phyloP scores from a whole-genome alignment of 2,797 vertebrate species.

The Clarias laeviceps region DNA sequence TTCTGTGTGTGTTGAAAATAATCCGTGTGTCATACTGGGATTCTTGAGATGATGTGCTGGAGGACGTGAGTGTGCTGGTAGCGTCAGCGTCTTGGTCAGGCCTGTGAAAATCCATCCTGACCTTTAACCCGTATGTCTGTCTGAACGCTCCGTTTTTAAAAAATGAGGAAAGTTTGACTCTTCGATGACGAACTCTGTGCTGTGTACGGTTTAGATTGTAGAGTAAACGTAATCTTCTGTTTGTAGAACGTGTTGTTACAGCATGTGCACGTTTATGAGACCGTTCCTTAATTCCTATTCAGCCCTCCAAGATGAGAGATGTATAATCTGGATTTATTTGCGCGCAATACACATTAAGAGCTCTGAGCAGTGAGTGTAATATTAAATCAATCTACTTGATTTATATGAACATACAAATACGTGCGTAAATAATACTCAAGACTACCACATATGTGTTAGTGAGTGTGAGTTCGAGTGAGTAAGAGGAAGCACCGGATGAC shows the following conservation, averaged over 20 bases:
- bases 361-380: not conserved
- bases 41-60: constrained; percentile 17
- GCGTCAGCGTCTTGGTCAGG: not conserved
- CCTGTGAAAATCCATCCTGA: not conserved
- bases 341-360: not conserved
- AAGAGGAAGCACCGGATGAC: not conserved
- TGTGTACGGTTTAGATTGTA: not conserved
- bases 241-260: not conserved
- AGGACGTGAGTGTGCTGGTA: not conserved
- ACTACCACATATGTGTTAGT: not conserved
- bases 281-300: not conserved
- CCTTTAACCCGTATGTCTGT: constrained; percentile 1
- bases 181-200: not conserved
- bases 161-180: not conserved
- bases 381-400: not conserved
- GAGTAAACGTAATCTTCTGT: not conserved
- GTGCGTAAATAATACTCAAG: not conserved
- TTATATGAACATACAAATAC: not conserved
- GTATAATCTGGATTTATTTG: not conserved
- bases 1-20: not conserved
- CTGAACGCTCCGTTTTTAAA: not conserved
- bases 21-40: not conserved
- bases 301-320: not conserved
- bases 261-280: not conserved
- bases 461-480: not conserved